A percentile compares a stretch with the other conserved stretches of the same genome.
These are phyloP conservation scores for Myiozetetes cayanensis DNA, from an alignment of 2,113 vertebrate species.

Conservation along the genomic window DNA sequence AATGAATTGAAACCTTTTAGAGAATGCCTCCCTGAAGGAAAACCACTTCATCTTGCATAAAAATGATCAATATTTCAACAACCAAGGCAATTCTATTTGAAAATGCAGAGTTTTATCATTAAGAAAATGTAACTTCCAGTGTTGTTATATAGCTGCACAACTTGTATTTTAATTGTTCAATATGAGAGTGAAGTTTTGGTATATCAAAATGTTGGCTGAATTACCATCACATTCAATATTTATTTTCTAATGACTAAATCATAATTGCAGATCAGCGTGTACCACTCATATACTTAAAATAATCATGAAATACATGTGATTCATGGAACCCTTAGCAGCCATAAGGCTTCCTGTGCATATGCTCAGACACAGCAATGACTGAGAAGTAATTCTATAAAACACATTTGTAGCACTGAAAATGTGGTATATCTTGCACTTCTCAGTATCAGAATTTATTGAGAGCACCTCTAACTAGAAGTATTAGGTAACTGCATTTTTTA, in stretches of 20 bases:
- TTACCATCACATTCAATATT: constrained; percentile 11
- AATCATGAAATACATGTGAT: constrained; percentile 27
- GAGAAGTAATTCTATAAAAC: not conserved
- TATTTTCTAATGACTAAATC: constrained; percentile 50
- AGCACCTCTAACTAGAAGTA: not conserved
- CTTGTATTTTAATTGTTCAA: not conserved
- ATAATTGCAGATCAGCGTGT: constrained; percentile 27
- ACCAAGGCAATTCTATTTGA: not conserved
- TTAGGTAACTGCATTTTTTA: not conserved
- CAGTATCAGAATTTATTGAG: not conserved
- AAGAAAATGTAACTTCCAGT: not conserved
- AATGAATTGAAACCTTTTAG: not conserved
- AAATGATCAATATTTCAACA: not conserved
- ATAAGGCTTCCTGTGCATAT: constrained; percentile 19
- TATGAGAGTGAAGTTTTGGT: not conserved
- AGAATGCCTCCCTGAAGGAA: not conserved
- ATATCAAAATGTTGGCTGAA: not conserved
- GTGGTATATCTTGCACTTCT: not conserved
- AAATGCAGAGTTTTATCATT: not conserved
- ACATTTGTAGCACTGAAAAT: not conserved
- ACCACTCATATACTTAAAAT: constrained; percentile 46
- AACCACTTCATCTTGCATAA: not conserved
- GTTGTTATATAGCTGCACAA: not conserved
- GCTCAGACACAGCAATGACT: not conserved
- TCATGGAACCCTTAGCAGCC: constrained; percentile 42